Conservation (phyloP, 1,140 invertebrate genomes). For the Mesaphorura yosii region DNA sequence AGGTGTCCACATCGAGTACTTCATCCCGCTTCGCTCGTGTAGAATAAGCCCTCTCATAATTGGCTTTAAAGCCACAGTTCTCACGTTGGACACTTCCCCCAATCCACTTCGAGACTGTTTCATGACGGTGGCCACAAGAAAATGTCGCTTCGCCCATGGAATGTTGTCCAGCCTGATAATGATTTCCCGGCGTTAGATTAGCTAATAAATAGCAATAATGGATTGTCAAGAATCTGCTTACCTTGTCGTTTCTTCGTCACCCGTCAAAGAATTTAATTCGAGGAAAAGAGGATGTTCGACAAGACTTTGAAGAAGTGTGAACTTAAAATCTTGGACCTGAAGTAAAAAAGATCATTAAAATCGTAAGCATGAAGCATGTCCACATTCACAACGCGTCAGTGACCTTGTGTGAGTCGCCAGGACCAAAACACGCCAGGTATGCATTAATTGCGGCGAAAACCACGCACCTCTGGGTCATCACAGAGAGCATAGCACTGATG, state of each 20-base stretch:
- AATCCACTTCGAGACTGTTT: slow-evolving; percentile 28
- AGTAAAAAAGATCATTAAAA: slow-evolving; percentile 1
- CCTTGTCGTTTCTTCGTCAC: slow-evolving; percentile 27
- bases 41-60: slow-evolving; percentile 21
- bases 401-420: slow-evolving; percentile 30
- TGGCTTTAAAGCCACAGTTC: slow-evolving; percentile 26
- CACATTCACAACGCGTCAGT: too few relatives aligned
- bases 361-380: too few relatives aligned
- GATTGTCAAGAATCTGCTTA: not conserved
- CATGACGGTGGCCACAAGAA: slow-evolving; percentile 29
- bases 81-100: slow-evolving; percentile 29
- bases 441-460: slow-evolving; percentile 29
- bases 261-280: slow-evolving; percentile 22
- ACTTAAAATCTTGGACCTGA: slow-evolving; percentile 29
- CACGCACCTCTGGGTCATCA: slow-evolving; percentile 21
- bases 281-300: slow-evolving; percentile 29
- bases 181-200: too few relatives aligned
- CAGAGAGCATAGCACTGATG: slow-evolving; percentile 18
- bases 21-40: slow-evolving; percentile 14
- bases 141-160: slow-evolving; percentile 25
- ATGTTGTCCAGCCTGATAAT: slow-evolving; percentile 23
- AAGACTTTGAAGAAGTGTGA: slow-evolving; percentile 19
- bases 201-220: not conserved
- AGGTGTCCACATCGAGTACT: slow-evolving; percentile 25
- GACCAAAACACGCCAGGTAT: slow-evolving; percentile 30